These are phyloP conservation scores for Clarias platycephalus DNA, from an alignment of 2,797 vertebrate genomes.

Conservation along the genomic window DNA sequence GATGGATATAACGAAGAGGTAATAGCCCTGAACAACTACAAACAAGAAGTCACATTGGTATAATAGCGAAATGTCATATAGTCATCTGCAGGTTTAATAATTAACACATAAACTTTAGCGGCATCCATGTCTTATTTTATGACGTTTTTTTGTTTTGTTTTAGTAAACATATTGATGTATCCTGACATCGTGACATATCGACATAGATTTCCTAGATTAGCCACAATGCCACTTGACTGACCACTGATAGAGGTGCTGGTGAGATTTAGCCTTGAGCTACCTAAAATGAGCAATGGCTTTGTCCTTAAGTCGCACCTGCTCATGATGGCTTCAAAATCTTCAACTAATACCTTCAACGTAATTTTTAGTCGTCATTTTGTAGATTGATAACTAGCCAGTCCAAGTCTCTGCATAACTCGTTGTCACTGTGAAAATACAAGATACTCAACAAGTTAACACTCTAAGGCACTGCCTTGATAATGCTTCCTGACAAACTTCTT, in stretches of 20 bases:
- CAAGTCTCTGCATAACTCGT: background rate
- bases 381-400: background rate
- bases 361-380: background rate
- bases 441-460: background rate
- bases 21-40: constrained; percentile 26
- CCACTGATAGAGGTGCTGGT: background rate
- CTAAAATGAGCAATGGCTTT: background rate
- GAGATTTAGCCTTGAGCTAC: background rate
- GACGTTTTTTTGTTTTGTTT: background rate
- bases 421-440: background rate
- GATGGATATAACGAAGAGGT: constrained; percentile 99
- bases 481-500: background rate
- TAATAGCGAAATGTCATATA: background rate
- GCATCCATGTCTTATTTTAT: background rate
- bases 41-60: background rate
- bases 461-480: background rate
- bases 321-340: background rate
- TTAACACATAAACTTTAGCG: background rate
- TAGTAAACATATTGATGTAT: background rate
- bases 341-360: background rate
- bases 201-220: background rate
- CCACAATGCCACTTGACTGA: background rate
- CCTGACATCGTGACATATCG: no score
- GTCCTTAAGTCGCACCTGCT: background rate
- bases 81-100: no score